phyloP scores from a whole-genome alignment of 2,113 vertebrate species.

The Leptodactylus fuscus region DNA sequence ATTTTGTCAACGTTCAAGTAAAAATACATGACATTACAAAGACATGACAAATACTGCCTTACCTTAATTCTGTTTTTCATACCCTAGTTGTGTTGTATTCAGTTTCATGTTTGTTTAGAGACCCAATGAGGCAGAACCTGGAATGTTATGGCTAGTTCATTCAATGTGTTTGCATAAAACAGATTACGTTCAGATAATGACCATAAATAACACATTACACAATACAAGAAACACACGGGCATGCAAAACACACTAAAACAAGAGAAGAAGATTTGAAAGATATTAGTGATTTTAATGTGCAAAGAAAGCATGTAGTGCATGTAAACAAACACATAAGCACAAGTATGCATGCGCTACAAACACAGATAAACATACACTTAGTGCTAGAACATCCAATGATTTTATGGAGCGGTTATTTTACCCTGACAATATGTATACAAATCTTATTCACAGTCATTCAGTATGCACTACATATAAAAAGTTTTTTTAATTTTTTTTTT shows the following conservation, averaged over 20 bases:
- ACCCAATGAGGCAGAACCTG: constrained; percentile 99
- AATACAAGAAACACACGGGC: constrained; percentile 63
- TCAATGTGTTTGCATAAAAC: constrained; percentile 88
- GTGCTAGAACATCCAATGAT: constrained; percentile 59
- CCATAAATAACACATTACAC: constrained; percentile 43
- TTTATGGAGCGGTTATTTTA: constrained; percentile 59
- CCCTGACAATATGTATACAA: constrained; percentile 60
- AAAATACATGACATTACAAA: too few relatives aligned
- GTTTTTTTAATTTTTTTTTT: not conserved
- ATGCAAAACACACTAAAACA: constrained; percentile 74
- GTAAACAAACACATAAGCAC: constrained; percentile 66
- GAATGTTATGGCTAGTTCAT: constrained; percentile 97
- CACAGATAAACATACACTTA: constrained; percentile 51
- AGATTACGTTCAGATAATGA: constrained; percentile 57
- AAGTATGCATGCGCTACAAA: constrained; percentile 75
- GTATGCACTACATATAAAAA: constrained; percentile 67
- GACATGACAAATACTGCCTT: constrained; percentile 72
- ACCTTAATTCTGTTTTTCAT: constrained; percentile 93
- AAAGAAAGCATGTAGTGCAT: constrained; percentile 65
- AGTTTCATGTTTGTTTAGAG: constrained; percentile 99
- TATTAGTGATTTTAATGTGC: constrained; percentile 61
- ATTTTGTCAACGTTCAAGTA: not conserved
- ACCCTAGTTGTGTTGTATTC: constrained; percentile 99
- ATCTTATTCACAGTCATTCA: constrained; percentile 69
- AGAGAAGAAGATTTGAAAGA: constrained; percentile 59